Base-by-base conservation (phyloP, 2,113 vertebrate species). In the Zingel zingel region DNA sequence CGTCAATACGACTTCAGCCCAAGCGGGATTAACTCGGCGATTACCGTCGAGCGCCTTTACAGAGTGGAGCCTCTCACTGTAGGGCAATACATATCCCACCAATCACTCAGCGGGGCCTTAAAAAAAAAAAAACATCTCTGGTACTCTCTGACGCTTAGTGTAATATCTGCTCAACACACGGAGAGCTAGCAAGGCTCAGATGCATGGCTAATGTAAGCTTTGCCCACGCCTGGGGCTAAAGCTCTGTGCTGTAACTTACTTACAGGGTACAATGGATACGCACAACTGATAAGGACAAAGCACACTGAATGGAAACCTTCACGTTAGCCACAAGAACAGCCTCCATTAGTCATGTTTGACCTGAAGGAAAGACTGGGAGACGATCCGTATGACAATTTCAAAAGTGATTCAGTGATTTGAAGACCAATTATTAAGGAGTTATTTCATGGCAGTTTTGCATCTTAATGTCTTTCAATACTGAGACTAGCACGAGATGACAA, bases 11-110 rank as follows among this genome's bases (percentile, higher is more conserved):
- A 76, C 88, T 92, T 88, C 85, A 88, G 62, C 88, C 13, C 18
- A 87, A 83, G 71, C 36, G 79, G 88, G 90, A 93, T 93, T 92
- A 92, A 86, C 88, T 85, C 77, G 1, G 64, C 62, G 88, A 91
- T 89, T 89, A 90, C 85, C 23, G 74, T 63, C 43, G 19, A 81
- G 78, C 65, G 45, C 64, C 83, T 91, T 86, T 85, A 86, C 81
- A 83, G 82, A 88, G 83, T 56, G 67, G 80, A 92, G 88, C 79
- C 77, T 82, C 84, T 87, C 90, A 88, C 87, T 91, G 87, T 90
- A 84, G 89, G 88, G 71, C 74, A 86, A 84, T 53, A 84, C 83
- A 76, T 83, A 87, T 89, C 90, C 89, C 83, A 87, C 74, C 83
- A 88, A 87, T 90, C 87, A 85, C 89, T 83, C 91, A 93, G 89